Percentiles rank a stretch among this genome's conserved stretches.
Evolutionary conservation across 2,113 vertebrate genomes (phyloP).

Genomic region (Herpetotheres cachinnans): DNA sequence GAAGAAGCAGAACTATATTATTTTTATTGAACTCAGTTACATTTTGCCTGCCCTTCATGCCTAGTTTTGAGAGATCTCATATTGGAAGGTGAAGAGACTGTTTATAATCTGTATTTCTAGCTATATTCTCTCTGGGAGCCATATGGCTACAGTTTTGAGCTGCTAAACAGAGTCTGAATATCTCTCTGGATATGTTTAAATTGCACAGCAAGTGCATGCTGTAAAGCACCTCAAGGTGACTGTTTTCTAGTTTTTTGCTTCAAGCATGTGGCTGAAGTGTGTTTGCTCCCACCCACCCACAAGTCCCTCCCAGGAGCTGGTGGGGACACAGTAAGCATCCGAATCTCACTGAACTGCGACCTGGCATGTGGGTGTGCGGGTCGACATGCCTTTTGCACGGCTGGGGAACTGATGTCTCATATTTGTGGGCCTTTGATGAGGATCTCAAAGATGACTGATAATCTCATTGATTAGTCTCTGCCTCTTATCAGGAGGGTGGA

Average conservation of each 20-base stretch:
- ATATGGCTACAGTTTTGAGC: neutral
- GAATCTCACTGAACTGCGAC: neutral
- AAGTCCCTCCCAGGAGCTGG: neutral
- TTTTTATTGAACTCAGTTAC: neutral
- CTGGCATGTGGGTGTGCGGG: rapidly evolving
- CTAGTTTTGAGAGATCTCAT: neutral
- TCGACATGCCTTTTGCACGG: rapidly evolving
- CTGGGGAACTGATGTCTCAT: neutral
- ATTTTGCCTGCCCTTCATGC: neutral
- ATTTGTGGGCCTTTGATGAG: neutral
- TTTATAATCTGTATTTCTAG: neutral
- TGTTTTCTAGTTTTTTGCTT: neutral
- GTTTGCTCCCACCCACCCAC: neutral
- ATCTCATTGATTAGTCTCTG: neutral
- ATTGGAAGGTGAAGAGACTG: neutral
- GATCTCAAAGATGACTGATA: neutral
- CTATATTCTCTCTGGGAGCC: neutral
- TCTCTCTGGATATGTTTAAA: neutral
- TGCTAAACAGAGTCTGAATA: neutral
- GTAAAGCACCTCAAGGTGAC: neutral
- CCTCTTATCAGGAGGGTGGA: neutral
- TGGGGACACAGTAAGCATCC: neutral
- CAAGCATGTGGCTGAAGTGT: neutral
- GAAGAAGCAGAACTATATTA: neutral
- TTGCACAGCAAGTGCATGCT: neutral